Evolutionary conservation across 2,113 vertebrate species (phyloP).

Genomic region (Brevimyrus niger): DNA sequence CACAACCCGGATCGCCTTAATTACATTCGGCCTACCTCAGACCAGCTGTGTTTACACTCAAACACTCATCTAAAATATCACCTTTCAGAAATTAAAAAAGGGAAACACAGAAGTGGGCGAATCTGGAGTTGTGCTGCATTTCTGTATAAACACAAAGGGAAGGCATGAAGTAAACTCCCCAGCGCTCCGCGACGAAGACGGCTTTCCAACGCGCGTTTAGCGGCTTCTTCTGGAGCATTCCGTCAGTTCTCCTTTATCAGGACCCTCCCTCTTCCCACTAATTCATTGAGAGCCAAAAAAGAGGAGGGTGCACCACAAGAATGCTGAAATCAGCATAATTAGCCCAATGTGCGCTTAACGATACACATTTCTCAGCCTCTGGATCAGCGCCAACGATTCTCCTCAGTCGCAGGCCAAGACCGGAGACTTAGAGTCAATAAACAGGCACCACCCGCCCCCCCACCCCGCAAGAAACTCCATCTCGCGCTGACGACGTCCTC

Average conservation of each 20-base stretch:
- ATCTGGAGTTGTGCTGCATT: background rate
- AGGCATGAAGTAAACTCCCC: background rate
- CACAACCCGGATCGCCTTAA: background rate
- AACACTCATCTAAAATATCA: slow-evolving; percentile 6
- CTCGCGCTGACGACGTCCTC: background rate
- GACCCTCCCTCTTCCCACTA: slow-evolving; percentile 10
- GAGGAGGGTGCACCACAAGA: slow-evolving; percentile 2
- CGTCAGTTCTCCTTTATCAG: slow-evolving; percentile 8
- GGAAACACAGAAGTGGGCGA: background rate
- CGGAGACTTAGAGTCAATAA: slow-evolving; percentile 18
- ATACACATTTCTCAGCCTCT: slow-evolving; percentile 17
- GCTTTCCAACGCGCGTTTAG: background rate
- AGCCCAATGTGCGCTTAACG: slow-evolving; percentile 4
- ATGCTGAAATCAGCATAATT: slow-evolving; percentile 20
- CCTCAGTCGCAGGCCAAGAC: slow-evolving; percentile 6
- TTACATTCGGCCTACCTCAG: background rate
- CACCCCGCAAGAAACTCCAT: background rate
- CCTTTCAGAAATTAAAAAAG: background rate
- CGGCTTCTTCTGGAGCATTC: background rate
- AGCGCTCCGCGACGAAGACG: no score
- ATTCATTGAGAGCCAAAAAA: slow-evolving; percentile 14
- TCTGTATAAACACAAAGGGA: background rate
- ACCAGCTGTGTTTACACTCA: background rate
- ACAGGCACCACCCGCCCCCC: background rate
- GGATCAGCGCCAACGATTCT: slow-evolving; percentile 2